A percentile compares a stretch with the other conserved stretches of the same genome.
Conservation (phyloP, 53 echinoderm and acorn worm species). For the Hippasteria phrygiana region DNA sequence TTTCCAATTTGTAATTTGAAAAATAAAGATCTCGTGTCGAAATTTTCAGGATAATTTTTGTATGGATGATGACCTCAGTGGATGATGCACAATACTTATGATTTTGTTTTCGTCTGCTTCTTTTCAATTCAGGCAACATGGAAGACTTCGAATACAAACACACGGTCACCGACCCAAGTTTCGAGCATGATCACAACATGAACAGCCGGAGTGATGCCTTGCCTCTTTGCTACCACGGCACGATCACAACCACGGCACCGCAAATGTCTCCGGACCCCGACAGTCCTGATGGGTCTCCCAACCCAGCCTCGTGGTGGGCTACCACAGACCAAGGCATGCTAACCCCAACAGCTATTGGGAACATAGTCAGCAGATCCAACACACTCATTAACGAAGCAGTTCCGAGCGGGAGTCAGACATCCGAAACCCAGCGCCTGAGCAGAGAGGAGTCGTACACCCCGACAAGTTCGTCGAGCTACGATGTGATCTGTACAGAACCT, state of each 20-base stretch:
- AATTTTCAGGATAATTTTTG: neutral
- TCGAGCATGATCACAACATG: constrained; percentile 95
- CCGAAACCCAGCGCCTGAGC: constrained; percentile 66
- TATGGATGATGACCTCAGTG: neutral
- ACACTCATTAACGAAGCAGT: constrained; percentile 89
- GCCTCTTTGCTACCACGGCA: constrained; percentile 72
- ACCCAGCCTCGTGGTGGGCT: constrained; percentile 80
- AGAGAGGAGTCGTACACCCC: constrained; percentile 84
- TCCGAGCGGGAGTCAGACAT: constrained; percentile 44
- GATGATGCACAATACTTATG: constrained; percentile 11
- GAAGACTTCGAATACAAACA: constrained; percentile 96
- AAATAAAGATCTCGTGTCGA: neutral
- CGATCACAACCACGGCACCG: constrained; percentile 74
- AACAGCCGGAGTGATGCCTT: constrained; percentile 75
- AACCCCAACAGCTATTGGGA: constrained; percentile 76
- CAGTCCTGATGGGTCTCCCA: constrained; percentile 88
- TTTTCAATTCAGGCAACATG: constrained; percentile 80
- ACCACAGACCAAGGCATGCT: constrained; percentile 67
- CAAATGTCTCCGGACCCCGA: constrained; percentile 82
- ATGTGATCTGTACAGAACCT: constrained; percentile 73
- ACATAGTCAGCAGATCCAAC: constrained; percentile 94
- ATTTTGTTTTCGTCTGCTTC: constrained; percentile 11
- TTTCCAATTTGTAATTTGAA: neutral
- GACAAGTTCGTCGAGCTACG: constrained; percentile 79
- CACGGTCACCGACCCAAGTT: constrained; percentile 84